Evolutionary conservation across 2,888 invertebrate genomes (phyloP).

Genomic region (Brenthis daphne): DNA sequence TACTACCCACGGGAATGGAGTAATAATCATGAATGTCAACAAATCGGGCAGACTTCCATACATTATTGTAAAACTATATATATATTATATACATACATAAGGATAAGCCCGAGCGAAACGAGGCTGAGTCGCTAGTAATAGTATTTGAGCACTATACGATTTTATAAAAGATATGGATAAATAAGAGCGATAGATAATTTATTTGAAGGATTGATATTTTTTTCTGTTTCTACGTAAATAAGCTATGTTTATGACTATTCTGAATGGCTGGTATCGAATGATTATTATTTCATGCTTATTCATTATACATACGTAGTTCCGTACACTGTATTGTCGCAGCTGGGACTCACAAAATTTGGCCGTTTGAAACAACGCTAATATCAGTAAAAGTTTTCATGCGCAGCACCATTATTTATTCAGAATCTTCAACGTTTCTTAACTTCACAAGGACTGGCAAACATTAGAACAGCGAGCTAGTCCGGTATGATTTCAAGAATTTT

Average conservation of each 20-base stretch:
- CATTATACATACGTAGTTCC: constrained; percentile 34
- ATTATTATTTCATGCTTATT: constrained; percentile 36
- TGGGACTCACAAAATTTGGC: constrained; percentile 59
- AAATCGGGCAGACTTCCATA: too few relatives aligned
- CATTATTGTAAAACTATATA: too few relatives aligned
- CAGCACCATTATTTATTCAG: constrained; percentile 69
- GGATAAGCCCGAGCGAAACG: too few relatives aligned
- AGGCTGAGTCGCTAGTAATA: too few relatives aligned
- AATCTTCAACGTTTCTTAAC: constrained; percentile 49
- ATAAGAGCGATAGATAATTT: not conserved
- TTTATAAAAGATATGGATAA: too few relatives aligned
- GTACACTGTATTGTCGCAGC: constrained; percentile 51
- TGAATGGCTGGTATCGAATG: constrained; percentile 35
- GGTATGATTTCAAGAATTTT: constrained; percentile 22
- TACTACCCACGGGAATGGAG: too few relatives aligned
- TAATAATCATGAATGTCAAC: too few relatives aligned
- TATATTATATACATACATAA: too few relatives aligned
- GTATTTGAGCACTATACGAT: too few relatives aligned
- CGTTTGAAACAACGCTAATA: constrained; percentile 68
- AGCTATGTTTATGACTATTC: constrained; percentile 13
- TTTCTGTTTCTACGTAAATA: constrained; percentile 21
- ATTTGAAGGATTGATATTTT: constrained; percentile 24
- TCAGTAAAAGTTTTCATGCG: constrained; percentile 65
- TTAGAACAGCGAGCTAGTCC: constrained; percentile 18
- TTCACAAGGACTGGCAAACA: constrained; percentile 50